These are phyloP conservation scores for Ceratitis capitata DNA, from an alignment of 1,140 invertebrate genomes.

Conservation along the genomic window DNA sequence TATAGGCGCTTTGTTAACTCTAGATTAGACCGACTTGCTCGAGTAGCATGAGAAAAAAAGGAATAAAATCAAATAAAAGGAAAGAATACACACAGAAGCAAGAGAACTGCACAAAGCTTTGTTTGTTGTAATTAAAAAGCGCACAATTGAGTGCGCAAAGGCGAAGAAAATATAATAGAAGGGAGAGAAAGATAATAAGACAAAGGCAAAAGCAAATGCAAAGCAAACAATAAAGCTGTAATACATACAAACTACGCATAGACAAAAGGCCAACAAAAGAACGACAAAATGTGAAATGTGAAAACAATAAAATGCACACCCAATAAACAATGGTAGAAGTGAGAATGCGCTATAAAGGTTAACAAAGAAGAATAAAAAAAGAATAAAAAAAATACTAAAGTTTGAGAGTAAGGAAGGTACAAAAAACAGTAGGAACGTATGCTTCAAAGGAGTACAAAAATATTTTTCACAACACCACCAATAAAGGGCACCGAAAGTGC, in stretches of 20 bases:
- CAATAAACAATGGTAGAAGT: neutral
- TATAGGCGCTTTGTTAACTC: neutral
- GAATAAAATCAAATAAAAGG: neutral
- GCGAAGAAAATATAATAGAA: neutral
- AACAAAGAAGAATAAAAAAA: neutral
- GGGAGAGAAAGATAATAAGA: neutral
- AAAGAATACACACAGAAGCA: no score
- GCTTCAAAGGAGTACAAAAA: slow-evolving; percentile 2
- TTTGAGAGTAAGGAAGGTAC: no score
- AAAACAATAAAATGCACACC: slow-evolving; percentile 26
- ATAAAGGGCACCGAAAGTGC: neutral
- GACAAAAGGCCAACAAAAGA: neutral
- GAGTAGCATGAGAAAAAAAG: neutral
- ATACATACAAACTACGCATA: no score
- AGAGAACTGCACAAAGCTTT: neutral
- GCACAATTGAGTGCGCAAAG: neutral
- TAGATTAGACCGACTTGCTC: neutral
- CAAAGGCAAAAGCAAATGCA: neutral
- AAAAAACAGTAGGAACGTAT: no score
- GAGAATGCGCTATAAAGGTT: neutral
- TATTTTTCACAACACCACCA: neutral
- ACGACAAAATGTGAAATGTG: neutral
- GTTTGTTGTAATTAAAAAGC: neutral
- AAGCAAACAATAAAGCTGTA: slow-evolving; percentile 4
- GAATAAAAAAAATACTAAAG: neutral